phyloP scores from a whole-genome alignment of 2,113 vertebrate genomes.

The Toxotes chatareus region DNA sequence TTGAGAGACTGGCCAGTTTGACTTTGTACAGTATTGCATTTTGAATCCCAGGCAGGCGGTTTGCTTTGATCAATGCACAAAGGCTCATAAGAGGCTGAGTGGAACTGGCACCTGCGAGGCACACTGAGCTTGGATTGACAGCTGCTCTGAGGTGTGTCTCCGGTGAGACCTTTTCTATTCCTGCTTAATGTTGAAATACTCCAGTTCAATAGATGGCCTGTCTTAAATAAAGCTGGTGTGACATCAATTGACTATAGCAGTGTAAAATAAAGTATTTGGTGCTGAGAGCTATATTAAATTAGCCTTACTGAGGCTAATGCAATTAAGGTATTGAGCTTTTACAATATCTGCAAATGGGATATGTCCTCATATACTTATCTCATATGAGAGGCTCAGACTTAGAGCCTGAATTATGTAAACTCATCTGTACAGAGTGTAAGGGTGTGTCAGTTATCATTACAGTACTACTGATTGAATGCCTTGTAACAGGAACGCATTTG shows the following conservation, averaged over 20 bases:
- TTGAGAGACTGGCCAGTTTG: constrained; percentile 68
- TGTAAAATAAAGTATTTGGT: constrained; percentile 25
- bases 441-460: constrained; percentile 9
- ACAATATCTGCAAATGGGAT: background rate
- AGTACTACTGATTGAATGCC: background rate
- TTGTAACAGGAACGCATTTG: constrained; percentile 11
- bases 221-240: constrained; percentile 23
- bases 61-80: constrained; percentile 75
- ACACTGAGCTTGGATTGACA: constrained; percentile 70
- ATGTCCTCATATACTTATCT: too few relatives aligned
- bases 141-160: constrained; percentile 60
- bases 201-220: constrained; percentile 6
- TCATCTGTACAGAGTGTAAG: background rate
- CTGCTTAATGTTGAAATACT: constrained; percentile 19
- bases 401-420: constrained; percentile 5
- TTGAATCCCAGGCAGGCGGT: constrained; percentile 56
- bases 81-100: constrained; percentile 65
- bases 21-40: constrained; percentile 71
- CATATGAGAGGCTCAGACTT: background rate
- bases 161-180: constrained; percentile 25
- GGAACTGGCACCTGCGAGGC: constrained; percentile 68
- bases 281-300: constrained; percentile 33
- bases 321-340: constrained; percentile 11
- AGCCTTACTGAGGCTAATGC: constrained; percentile 15
- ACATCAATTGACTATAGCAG: constrained; percentile 8